Conservation (phyloP, 2,113 vertebrate genomes). For the Syngnathus floridae region DNA sequence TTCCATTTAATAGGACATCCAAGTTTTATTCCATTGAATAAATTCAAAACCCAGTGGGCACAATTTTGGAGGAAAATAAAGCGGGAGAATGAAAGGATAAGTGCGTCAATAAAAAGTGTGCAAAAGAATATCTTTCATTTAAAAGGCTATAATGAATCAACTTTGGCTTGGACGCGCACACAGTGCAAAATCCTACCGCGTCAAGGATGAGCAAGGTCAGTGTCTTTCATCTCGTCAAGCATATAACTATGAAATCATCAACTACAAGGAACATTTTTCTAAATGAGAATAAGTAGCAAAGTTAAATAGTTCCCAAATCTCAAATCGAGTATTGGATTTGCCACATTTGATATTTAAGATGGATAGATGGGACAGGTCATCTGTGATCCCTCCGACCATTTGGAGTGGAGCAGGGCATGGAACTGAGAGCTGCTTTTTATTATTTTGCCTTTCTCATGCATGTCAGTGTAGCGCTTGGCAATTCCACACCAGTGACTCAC, state of each 20-base stretch:
- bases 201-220: slow-evolving; percentile 17
- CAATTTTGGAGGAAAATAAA: no score
- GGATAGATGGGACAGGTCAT: no score
- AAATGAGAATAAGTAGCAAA: background rate
- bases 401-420: no score
- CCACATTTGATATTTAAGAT: no score
- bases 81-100: background rate
- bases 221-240: background rate
- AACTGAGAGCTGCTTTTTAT: no score
- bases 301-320: no score
- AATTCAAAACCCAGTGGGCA: background rate
- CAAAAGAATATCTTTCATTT: background rate
- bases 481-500: no score
- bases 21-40: background rate
- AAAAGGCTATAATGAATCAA: slow-evolving; percentile 9
- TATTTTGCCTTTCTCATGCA: no score
- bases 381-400: no score
- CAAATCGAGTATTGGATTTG: background rate
- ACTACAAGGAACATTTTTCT: background rate
- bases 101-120: background rate
- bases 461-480: no score
- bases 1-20: background rate
- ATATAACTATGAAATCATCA: background rate
- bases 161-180: slow-evolving; percentile 5
- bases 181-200: slow-evolving; percentile 1